A percentile compares a stretch with the other conserved stretches of the same genome.
phyloP scores from a whole-genome alignment of 2,113 vertebrate genomes.

The Mustelus asterias region DNA sequence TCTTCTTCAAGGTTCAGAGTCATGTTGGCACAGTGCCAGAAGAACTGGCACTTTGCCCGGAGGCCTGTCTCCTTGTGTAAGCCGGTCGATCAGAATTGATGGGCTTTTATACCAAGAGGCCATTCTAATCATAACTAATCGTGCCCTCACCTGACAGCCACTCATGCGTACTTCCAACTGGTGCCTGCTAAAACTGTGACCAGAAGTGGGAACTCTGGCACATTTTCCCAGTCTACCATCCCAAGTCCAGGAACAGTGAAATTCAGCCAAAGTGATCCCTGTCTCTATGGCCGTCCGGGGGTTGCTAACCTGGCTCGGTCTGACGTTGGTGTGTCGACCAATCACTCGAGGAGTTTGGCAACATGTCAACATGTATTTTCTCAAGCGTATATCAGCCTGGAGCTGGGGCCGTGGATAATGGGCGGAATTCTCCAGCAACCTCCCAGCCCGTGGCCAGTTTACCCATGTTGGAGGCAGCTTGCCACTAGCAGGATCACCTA shows the following conservation, averaged over 20 bases:
- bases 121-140: background rate
- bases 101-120: background rate
- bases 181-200: background rate
- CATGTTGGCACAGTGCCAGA: background rate
- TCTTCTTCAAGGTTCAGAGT: background rate
- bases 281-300: background rate
- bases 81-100: background rate
- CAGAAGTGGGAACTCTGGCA: background rate
- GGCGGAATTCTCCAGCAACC: too few species aligned
- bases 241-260: background rate
- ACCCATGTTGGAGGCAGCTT: too few species aligned
- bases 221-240: background rate
- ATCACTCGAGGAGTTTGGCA: too few species aligned
- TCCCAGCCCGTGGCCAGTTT: too few species aligned
- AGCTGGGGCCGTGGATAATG: too few species aligned
- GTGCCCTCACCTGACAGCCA: background rate
- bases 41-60: background rate
- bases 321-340: background rate
- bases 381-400: too few species aligned
- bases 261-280: background rate
- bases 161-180: background rate
- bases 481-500: too few species aligned
- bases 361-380: too few species aligned
- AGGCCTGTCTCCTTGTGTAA: background rate
- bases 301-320: background rate